Base-by-base conservation (phyloP, 2,113 vertebrate genomes). In the Chrysochloris asiatica region DNA sequence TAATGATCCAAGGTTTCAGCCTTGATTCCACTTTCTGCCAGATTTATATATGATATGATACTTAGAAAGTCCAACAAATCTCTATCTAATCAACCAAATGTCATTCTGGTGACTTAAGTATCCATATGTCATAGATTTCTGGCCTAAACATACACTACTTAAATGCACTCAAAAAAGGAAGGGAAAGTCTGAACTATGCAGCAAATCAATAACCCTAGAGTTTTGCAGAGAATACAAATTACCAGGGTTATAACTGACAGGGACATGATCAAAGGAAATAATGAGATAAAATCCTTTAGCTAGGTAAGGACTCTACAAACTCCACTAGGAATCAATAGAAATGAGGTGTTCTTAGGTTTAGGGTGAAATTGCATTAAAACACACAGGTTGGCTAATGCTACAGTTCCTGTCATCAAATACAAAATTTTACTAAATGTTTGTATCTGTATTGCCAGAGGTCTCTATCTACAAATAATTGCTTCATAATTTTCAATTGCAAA, bases 141-240 rank as follows among this genome's bases (percentile, higher is more conserved):
- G 56, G 45, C 2, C 72, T 78, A 92, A 93, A 89, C 3, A 91
- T 11, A 85, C 63, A 90, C 28, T 93, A 28, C 76, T 88, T 47
- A 83, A n/a, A 90, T 4, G 22, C 16, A 89, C 19, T 93, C 91
- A 79, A 87, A 41, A 90, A 86, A 93, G 43, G 16, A 76, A 77
- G 8, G 36, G 61, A 89, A 90, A 81, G 0, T 72, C 48, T 83
- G 59, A 89, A 21, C n/a, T 75, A 87, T 91, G 72, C 6, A 94
- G 56, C 21, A 90, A 90, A 86, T 80, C 94, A 87, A 81, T 50
- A 21, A 71, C 22, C 21, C 19, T 61, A 84, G 43, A 93, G 43
- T 77, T 90, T 71, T 87, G 6, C 36, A 94, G 36, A 95, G 91
- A 88, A 95, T 45, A 88, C 30, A 89, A 93, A 90, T 86, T 67